A percentile compares a stretch with the other conserved stretches of the same genome.
These are phyloP conservation scores for Ooceraea biroi DNA, from an alignment of 1,140 invertebrate genomes.

Conservation along the genomic window DNA sequence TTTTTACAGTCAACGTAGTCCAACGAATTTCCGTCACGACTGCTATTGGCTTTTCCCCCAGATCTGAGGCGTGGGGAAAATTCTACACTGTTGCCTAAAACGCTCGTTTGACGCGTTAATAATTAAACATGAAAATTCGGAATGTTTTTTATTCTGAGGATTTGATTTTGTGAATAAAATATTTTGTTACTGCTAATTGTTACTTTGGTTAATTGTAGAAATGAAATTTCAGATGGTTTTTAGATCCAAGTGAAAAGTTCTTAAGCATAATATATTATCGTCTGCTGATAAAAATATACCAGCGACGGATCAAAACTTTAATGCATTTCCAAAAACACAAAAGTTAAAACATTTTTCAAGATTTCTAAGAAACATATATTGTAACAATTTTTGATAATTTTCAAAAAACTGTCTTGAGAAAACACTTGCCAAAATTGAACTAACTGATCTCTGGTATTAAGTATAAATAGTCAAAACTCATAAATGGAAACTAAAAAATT, in stretches of 20 bases:
- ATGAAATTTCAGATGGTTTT: not conserved
- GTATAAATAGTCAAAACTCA: not conserved
- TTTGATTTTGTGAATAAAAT: not conserved
- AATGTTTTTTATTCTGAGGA: too few species aligned
- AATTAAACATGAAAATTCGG: not conserved
- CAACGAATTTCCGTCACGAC: slow-evolving; percentile 35
- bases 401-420: not conserved
- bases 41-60: slow-evolving; percentile 35
- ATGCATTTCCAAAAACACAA: not conserved
- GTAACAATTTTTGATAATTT: too few species aligned
- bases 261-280: not conserved
- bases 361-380: not conserved
- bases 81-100: not conserved
- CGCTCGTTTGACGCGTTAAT: not conserved
- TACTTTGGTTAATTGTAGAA: not conserved
- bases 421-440: not conserved
- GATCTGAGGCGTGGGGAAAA: not conserved
- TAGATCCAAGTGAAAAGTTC: not conserved
- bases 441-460: slow-evolving; percentile 19
- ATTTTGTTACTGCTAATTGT: not conserved
- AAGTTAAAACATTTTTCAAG: not conserved
- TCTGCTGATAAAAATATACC: slow-evolving; percentile 7
- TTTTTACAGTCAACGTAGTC: slow-evolving; percentile 15
- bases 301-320: not conserved
- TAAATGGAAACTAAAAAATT: not conserved